Evolutionary conservation across 2,888 invertebrate species (phyloP).

Genomic region (Tipula vernalis): DNA sequence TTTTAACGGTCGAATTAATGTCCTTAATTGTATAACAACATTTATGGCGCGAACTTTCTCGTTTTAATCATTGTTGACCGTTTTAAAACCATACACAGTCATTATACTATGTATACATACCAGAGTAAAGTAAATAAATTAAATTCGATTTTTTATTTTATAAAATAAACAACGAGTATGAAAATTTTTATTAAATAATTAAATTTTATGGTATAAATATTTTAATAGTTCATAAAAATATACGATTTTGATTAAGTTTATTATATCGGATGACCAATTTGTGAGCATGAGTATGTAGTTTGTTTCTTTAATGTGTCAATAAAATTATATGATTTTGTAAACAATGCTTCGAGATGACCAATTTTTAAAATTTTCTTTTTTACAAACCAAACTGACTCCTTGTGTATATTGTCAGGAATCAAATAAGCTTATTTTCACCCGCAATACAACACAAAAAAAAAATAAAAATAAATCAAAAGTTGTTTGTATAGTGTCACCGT

Average conservation of each 20-base stretch:
- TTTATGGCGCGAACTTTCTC: neutral
- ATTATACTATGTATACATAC: neutral
- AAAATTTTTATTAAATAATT: neutral
- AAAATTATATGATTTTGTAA: neutral
- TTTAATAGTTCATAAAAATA: neutral
- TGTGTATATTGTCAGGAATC: neutral
- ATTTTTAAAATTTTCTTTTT: neutral
- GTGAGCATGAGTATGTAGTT: neutral
- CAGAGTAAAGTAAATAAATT: neutral
- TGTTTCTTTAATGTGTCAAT: neutral
- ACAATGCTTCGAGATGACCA: neutral
- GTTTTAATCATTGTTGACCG: neutral
- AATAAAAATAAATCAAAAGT: neutral
- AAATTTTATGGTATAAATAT: neutral
- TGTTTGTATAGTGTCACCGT: neutral
- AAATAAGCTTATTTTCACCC: neutral
- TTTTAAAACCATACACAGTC: neutral
- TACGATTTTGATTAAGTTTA: neutral
- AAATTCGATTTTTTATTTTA: neutral
- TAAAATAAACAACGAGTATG: neutral
- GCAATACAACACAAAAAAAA: too few species aligned
- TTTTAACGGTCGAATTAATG: neutral
- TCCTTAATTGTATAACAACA: neutral
- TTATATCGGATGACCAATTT: neutral
- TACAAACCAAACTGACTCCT: neutral